Evolutionary conservation across 2,888 invertebrate species (phyloP).

Genomic region (Athalia rosae): DNA sequence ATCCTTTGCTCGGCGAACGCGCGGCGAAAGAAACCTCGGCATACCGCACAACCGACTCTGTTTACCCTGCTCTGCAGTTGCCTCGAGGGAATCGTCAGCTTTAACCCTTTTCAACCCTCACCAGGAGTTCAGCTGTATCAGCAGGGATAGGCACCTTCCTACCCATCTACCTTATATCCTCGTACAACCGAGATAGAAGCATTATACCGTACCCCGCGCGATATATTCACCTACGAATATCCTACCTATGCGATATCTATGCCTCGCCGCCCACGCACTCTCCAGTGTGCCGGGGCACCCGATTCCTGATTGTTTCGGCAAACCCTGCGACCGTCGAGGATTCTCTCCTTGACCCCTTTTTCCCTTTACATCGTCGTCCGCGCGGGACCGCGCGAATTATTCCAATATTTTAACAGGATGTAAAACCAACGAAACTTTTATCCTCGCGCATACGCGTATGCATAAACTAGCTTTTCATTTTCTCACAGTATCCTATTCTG

Average conservation of each 20-base stretch:
- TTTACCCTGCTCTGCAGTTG: not conserved
- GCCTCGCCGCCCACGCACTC: not conserved
- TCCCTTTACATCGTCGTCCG: not conserved
- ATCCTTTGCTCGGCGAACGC: too few species aligned
- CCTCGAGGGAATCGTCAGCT: conserved; percentile 25
- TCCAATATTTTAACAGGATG: too few species aligned
- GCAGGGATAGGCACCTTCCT: not conserved
- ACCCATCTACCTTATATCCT: too few species aligned
- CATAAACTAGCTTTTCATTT: too few species aligned
- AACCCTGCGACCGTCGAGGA: not conserved
- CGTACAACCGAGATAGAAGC: conserved; percentile 6
- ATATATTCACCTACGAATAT: not conserved
- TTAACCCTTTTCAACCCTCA: conserved; percentile 35
- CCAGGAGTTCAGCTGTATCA: not conserved
- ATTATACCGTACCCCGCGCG: not conserved
- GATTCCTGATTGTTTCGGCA: conserved; percentile 23
- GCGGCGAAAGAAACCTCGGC: not conserved
- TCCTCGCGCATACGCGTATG: too few species aligned
- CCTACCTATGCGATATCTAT: not conserved
- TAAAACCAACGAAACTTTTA: too few species aligned
- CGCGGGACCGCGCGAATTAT: too few species aligned
- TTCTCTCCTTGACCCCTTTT: not conserved
- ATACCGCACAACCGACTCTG: not conserved
- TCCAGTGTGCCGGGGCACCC: not conserved
- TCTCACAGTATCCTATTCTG: too few species aligned